phyloP scores from a whole-genome alignment of 2,888 invertebrate species.

The Drosophila infuscata region DNA sequence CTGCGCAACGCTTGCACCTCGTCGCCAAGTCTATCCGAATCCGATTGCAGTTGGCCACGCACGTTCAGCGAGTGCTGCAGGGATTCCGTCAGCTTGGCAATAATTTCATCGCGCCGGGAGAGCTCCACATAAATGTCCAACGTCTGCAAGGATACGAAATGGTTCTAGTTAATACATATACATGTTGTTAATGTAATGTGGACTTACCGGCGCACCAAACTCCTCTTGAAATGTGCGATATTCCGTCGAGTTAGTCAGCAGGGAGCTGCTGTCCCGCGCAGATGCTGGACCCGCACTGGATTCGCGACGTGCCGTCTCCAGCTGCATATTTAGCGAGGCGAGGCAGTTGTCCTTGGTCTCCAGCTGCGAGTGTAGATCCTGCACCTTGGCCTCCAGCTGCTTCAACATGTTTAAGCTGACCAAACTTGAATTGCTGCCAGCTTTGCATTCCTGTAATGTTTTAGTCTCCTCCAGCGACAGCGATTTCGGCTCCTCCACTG shows the following conservation, averaged over 20 bases:
- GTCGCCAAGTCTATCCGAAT: conserved; percentile 87
- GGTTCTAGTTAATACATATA: background rate
- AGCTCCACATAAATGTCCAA: conserved; percentile 90
- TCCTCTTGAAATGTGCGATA: conserved; percentile 91
- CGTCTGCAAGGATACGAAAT: conserved; percentile 85
- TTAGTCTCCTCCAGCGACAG: conserved; percentile 69
- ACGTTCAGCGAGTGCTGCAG: conserved; percentile 89
- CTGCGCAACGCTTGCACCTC: conserved; percentile 87
- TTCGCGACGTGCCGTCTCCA: conserved; percentile 77
- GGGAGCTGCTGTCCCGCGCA: conserved; percentile 83
- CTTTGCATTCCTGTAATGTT: conserved; percentile 55
- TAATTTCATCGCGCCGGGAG: conserved; percentile 89
- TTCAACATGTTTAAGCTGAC: conserved; percentile 82
- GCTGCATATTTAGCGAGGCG: conserved; percentile 81
- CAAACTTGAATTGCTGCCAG: conserved; percentile 60
- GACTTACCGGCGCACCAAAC: conserved; percentile 88
- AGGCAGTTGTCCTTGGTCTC: conserved; percentile 83
- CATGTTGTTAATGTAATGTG: too few relatives aligned
- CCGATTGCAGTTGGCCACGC: conserved; percentile 87
- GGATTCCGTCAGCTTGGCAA: conserved; percentile 90
- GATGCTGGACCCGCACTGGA: conserved; percentile 77
- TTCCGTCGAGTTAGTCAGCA: conserved; percentile 87
- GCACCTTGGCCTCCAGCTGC: conserved; percentile 82
- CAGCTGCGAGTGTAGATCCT: conserved; percentile 80
- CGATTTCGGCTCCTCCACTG: conserved; percentile 80